A percentile compares a stretch with the other conserved stretches of the same genome.
Conservation (phyloP, 2,888 invertebrate genomes). For the Megastigmus dorsalis region DNA sequence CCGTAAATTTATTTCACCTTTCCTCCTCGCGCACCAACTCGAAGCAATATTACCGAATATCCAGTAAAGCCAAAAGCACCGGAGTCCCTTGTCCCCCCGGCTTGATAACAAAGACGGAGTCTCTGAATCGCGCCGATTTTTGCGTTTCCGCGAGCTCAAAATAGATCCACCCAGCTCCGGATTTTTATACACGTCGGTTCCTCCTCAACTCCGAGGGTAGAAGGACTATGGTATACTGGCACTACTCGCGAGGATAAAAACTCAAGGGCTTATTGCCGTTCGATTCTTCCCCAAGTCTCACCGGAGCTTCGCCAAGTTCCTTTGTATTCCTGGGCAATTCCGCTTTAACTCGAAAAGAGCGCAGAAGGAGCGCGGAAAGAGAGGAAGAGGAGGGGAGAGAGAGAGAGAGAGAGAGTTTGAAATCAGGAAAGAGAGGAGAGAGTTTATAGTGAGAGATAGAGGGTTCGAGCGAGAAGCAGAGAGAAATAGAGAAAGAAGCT, state of each 20-base stretch:
- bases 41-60: too few species aligned
- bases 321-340: slow-evolving; percentile 36
- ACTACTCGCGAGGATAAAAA: slow-evolving; percentile 25
- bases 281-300: neutral
- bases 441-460: neutral
- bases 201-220: neutral
- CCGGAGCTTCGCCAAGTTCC: neutral
- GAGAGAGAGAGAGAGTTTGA: neutral
- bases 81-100: too few species aligned
- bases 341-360: slow-evolving; percentile 8
- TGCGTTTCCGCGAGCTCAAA: neutral
- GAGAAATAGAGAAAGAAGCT: slow-evolving; percentile 4
- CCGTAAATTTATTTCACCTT: too few species aligned
- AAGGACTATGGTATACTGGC: too few species aligned
- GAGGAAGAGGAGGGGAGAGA: neutral
- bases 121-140: too few species aligned
- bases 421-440: neutral
- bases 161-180: slow-evolving; percentile 17
- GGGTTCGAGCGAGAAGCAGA: neutral
- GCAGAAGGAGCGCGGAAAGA: neutral
- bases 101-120: too few species aligned
- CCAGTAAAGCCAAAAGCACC: too few species aligned
- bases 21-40: too few species aligned
- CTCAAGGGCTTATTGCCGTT: slow-evolving; percentile 32
- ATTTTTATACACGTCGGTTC: slow-evolving; percentile 46